Percentiles rank a stretch among this genome's conserved stretches.
Conservation (phyloP, 2,797 vertebrate genomes). For the Denticeps clupeoides region DNA sequence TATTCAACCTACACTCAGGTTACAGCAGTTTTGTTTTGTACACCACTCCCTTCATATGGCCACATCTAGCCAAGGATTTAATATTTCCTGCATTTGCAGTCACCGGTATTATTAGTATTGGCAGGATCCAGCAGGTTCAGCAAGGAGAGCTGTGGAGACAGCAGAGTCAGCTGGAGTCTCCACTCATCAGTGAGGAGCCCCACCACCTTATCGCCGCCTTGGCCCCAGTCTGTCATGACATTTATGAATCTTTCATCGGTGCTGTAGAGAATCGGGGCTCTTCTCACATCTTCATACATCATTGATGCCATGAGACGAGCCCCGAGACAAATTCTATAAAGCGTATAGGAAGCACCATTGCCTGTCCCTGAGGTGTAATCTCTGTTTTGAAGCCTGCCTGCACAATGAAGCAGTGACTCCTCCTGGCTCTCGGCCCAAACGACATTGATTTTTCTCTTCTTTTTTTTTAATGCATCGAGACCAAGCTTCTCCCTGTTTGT, state of each 20-base stretch:
- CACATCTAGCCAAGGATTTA: no score
- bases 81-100: no score
- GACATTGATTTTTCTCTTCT: conserved; percentile 13
- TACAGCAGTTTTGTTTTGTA: no score
- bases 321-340: conserved; percentile 26
- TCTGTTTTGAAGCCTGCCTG: conserved; percentile 13
- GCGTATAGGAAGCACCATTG: conserved; percentile 24
- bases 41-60: no score
- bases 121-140: no score
- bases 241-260: conserved; percentile 33
- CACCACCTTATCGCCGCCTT: conserved; percentile 4
- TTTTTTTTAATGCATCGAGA: conserved; percentile 12
- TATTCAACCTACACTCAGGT: no score
- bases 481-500: conserved; percentile 11
- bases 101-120: no score
- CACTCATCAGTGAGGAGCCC: neutral
- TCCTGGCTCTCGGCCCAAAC: conserved; percentile 9
- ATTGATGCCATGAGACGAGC: conserved; percentile 25
- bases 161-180: neutral
- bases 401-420: conserved; percentile 13
- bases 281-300: conserved; percentile 25
- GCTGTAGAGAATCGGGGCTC: conserved; percentile 21
- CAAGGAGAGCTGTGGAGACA: no score
- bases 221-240: conserved; percentile 20
- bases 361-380: conserved; percentile 24